Evolutionary conservation across 2,113 vertebrate genomes (phyloP), one percentile per base, ranked within the genome.

Genomic region (Tyto alba): DNA sequence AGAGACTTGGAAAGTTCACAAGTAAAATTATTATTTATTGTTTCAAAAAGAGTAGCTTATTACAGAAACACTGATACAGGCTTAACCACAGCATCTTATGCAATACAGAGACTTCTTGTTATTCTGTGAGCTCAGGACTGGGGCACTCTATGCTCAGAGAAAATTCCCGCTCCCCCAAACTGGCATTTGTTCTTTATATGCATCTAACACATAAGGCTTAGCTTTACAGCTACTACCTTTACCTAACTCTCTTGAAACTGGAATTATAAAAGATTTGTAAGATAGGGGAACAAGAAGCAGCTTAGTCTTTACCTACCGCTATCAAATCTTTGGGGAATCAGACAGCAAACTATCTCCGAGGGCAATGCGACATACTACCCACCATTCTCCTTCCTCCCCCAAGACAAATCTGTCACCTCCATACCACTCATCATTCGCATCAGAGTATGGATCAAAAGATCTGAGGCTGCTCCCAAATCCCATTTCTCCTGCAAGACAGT

Each of bases 401-500:
- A 88, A 94, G 69, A 96, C 83, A 94, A 79, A 95, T 83, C 82
- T 85, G 90, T 95, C 91, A 94, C 96, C 95, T 97, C 77, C 2
- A 0, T 68, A 97, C 78, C 89, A 85, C 96, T 96, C 91, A 96
- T 95, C 93, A 80, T 90, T 76, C 82, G 10, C 94, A 96, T 96
- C 94, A 92, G 89, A 96, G 69, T 52, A 36, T 26, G 95, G 94
- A 97, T 97, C 97, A 97, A 97, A 97, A 96, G 96, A 95, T 88
- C 74, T 3, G 7, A 95, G 89, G 68, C 94, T 92, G 92, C 92
- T 97, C 92, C 96, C 95, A 96, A 96, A 97, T 97, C 96, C 95
- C 97, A 97, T 95, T 96, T 92, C 97, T 97, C 95, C 96, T 97
- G 95, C 93, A 97, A 96, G 96, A 96, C 64, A 29, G 94, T 86